These are phyloP conservation scores for Caenorhabditis panamensis DNA, from an alignment of 2,888 invertebrate species.

Conservation along the genomic window DNA sequence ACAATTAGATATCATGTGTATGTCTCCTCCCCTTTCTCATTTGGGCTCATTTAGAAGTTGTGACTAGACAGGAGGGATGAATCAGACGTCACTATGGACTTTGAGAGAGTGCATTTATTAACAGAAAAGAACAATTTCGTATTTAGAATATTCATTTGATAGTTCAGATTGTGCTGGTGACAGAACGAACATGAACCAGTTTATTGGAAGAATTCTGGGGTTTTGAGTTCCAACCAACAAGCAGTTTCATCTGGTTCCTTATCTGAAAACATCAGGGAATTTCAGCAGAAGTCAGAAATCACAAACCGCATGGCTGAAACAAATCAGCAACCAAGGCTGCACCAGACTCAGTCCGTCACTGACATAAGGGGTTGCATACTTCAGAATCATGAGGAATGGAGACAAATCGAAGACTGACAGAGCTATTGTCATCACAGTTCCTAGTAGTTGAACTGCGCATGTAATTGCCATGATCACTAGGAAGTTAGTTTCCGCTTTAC, in stretches of 20 bases:
- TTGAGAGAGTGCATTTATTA: background rate
- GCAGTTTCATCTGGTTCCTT: background rate
- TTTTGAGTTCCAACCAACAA: background rate
- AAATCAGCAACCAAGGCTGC: constrained; percentile 24
- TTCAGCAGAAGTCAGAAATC: no score
- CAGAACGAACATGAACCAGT: background rate
- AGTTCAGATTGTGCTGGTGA: background rate
- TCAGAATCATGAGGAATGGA: background rate
- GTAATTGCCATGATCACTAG: constrained; percentile 11
- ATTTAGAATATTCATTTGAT: no score
- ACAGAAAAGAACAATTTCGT: background rate
- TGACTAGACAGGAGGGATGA: no score
- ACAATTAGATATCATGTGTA: no score
- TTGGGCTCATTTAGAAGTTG: no score
- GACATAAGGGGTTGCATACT: constrained; percentile 13
- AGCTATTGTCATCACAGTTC: constrained; percentile 1
- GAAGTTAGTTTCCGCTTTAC: constrained; percentile 20
- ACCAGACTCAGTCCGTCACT: constrained; percentile 26
- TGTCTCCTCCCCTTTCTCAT: no score
- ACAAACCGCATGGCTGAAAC: constrained; percentile 20
- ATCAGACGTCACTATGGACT: no score
- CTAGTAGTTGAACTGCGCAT: constrained; percentile 12
- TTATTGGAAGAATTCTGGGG: background rate
- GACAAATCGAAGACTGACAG: background rate
- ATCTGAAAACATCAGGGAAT: background rate